A percentile compares a stretch with the other conserved stretches of the same genome.
Conservation (phyloP, 2,113 vertebrate genomes). For the Asarcornis scutulata region DNA sequence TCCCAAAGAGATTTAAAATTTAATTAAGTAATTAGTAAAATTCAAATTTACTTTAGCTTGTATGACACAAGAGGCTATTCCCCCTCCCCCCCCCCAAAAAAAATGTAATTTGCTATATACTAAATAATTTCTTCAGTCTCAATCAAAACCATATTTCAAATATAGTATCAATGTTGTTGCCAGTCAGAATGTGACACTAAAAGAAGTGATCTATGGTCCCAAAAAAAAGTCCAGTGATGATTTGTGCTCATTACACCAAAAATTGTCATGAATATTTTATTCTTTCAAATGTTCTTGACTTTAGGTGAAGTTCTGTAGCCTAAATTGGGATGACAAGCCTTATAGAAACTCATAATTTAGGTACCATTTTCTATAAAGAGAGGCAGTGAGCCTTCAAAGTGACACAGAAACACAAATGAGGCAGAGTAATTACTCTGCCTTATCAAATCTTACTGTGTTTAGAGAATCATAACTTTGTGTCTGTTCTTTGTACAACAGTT, state of each 20-base stretch:
- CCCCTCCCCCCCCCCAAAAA: background rate
- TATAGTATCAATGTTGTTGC: background rate
- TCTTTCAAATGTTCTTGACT: background rate
- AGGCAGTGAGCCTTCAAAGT: background rate
- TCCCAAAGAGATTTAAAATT: background rate
- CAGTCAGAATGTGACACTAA: background rate
- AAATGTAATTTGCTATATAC: background rate
- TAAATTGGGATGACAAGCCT: background rate
- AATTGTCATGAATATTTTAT: background rate
- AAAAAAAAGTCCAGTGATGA: background rate
- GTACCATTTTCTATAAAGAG: background rate
- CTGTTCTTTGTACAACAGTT: background rate
- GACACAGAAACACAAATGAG: accelerated
- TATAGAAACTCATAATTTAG: background rate
- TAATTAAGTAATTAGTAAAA: background rate
- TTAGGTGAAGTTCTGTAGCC: background rate
- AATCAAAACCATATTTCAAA: background rate
- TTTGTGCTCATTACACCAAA: background rate
- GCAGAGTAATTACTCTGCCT: background rate
- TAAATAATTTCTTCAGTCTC: background rate
- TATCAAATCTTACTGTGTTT: background rate
- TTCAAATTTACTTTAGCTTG: background rate
- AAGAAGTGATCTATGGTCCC: background rate
- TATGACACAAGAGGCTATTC: background rate
- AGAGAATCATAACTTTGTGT: background rate